Evolutionary conservation across 2,797 vertebrate genomes (phyloP).

Genomic region (Chiloscyllium punctatum): DNA sequence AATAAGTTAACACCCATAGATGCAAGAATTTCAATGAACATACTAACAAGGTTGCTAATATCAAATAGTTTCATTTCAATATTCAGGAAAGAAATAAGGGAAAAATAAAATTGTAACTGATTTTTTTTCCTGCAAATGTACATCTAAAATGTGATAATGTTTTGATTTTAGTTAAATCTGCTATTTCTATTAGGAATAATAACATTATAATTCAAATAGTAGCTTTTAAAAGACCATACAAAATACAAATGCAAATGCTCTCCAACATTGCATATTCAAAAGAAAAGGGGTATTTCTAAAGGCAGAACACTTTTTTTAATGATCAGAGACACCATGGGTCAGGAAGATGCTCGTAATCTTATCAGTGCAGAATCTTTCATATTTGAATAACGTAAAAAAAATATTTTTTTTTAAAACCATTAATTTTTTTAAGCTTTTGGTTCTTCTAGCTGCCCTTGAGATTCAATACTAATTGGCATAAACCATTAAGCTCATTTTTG

Average conservation of each 20-base stretch:
- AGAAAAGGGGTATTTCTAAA: constrained; percentile 30
- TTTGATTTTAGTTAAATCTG: neutral
- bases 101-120: neutral
- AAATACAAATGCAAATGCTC: constrained; percentile 51
- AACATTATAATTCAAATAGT: constrained; percentile 42
- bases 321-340: neutral
- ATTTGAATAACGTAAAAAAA: constrained; percentile 25
- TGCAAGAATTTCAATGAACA: neutral
- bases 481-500: neutral
- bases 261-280: neutral
- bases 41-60: neutral
- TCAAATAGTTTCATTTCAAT: neutral
- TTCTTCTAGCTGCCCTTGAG: constrained; percentile 33
- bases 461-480: constrained; percentile 33
- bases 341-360: neutral
- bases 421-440: constrained; percentile 37
- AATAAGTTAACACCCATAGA: neutral
- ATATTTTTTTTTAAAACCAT: constrained; percentile 13
- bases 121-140: neutral
- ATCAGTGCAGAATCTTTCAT: constrained; percentile 27
- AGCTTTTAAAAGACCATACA: constrained; percentile 45
- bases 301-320: neutral
- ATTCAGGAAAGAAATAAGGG: neutral
- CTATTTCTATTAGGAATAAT: neutral
- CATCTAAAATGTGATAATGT: neutral